phyloP scores from a whole-genome alignment of 2,797 vertebrate species.

The Aythya fuligula region DNA sequence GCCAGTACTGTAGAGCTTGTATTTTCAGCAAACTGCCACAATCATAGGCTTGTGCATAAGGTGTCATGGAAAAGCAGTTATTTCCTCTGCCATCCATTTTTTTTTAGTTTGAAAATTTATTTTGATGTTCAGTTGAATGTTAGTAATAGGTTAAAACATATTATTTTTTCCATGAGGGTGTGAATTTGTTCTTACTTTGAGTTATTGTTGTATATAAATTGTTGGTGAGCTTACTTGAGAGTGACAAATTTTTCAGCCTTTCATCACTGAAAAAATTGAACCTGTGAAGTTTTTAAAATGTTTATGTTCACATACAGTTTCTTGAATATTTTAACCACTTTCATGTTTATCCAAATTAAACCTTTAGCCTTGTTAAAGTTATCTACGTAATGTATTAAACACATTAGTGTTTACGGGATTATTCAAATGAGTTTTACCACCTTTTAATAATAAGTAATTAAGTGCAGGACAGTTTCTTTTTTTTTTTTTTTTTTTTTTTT shows the following conservation, averaged over 20 bases:
- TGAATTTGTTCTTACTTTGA: background rate
- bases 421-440: background rate
- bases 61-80: background rate
- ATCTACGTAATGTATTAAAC: background rate
- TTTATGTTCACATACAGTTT: background rate
- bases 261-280: background rate
- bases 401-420: background rate
- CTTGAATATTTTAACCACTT: background rate
- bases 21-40: background rate
- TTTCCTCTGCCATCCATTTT: background rate
- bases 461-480: background rate
- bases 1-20: background rate
- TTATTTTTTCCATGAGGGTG: background rate
- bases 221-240: background rate
- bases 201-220: background rate
- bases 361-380: background rate
- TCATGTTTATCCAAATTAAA: background rate
- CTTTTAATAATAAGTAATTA: background rate
- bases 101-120: background rate
- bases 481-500: no score
- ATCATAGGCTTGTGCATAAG: rapidly evolving
- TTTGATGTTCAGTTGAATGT: background rate
- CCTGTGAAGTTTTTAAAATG: background rate
- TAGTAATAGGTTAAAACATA: background rate
- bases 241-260: background rate